Base-by-base conservation (phyloP, 2,113 vertebrate genomes). In the Ariopsis seemanni region DNA sequence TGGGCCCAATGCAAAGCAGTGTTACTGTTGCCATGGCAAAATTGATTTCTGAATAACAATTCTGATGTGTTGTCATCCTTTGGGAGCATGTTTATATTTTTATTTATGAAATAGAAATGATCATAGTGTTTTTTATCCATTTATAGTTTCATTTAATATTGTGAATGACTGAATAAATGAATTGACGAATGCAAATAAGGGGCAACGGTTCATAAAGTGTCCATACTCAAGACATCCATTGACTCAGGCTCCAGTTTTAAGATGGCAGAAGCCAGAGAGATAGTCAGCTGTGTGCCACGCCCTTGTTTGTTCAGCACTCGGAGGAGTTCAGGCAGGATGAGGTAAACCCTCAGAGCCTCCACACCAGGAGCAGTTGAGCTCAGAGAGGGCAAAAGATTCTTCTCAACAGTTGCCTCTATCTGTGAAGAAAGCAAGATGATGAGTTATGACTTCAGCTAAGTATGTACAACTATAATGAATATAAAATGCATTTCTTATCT, bases 191-290 rank as follows among this genome's bases (percentile, higher is more conserved):
- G 25, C 3, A 69, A 67, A 78, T 55, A 6, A 55, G 9, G 22
- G 15, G 12, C 48, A 65, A 27, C 8, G 6, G 42, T 30, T 71
- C 12, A 22, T 58, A 57, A 48, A 53, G 52, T 50, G 57, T 27
- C 77, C 86, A 30, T 84, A 95, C 94, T 92, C 82, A 95, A 85
- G 81, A 92, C 87, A 69, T 82, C 83, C 8, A 93, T 87, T 81
- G 83, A 92, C 9, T 86, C 87, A 20, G 25, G 27, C 1, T 92
- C 83, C 82, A 94, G 71, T 1, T 85, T 72, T 2, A 86, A 22
- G 27, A 94, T 48, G 0, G 91, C 89, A 6, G 53, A 55, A 0
- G 93, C 93, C 0, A 93, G 67, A 0, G 52, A 82, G 20, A 88
- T 27, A 0, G 90, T 55, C 0, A 95, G 83, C 5, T 89, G 57